Base-by-base conservation (phyloP, 2,888 invertebrate species). In the Cheilosia vulpina region DNA sequence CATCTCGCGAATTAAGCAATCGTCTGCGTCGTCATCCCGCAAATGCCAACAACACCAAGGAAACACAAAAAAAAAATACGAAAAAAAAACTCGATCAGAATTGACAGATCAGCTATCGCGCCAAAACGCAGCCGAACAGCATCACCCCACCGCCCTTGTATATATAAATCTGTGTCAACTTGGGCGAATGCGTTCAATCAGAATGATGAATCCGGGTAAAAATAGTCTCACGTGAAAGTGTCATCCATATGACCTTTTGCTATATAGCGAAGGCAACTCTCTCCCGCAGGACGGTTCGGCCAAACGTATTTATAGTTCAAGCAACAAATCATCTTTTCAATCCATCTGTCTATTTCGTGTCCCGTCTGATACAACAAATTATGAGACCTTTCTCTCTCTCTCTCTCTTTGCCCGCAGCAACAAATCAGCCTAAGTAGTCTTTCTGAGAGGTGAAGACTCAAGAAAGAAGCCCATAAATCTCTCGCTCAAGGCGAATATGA, bases 341-440 rank as follows among this genome's bases (percentile, higher is more conserved):
- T 77, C 68, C 80, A 84, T 81, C 87, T 79, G 87, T 71, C 82
- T 72, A 69, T 84, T 87, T 78, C 87, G 82, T 77, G 84, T 87
- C 76, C 76, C 73, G 69, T 78, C 84, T 80, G 75, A 84, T 80
- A 76, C 80, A 80, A 80, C 84, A 76, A 80, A 85, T 84, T 85
- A 85, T 85, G 80, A 80, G 71, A 76, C 41, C 13, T 11, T 24
- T n/a, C 21, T 15, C 13, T 58, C 24, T 27, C 27, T 5, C 4
- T 24, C 24, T 24, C 24, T 5, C 27, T 57, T 55, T 27, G 27
- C 27, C 63, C 21, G 5, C 21, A 11, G 31, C 38, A 50, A 62
- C 53, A 50, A 73, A 27, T 68, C 50, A 52, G 55, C 41, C 31
- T 31, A 57, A 55, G 53, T 17, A 65, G 62, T 72, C 78, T 57